A percentile compares a stretch with the other conserved stretches of the same genome.
These are phyloP conservation scores for Zaprionus gabonicus DNA, from an alignment of 1,140 invertebrate genomes.

Conservation along the genomic window DNA sequence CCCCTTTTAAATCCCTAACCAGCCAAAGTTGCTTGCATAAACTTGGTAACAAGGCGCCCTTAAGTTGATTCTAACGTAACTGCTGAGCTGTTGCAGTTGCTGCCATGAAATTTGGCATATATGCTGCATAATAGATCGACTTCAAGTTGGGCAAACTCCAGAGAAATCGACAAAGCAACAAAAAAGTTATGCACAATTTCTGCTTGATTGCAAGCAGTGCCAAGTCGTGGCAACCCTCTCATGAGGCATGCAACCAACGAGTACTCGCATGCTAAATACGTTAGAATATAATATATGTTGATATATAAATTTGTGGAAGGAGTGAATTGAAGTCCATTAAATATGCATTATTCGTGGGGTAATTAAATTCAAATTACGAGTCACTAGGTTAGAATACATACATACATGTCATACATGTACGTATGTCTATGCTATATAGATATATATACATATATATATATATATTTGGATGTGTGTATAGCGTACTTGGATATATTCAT, in stretches of 20 bases:
- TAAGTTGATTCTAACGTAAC: not conserved
- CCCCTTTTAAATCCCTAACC: no score
- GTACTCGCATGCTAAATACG: not conserved
- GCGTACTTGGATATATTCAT: slow-evolving; percentile 3
- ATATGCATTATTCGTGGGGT: slow-evolving; percentile 53
- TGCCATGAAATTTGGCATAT: not conserved
- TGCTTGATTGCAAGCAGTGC: not conserved
- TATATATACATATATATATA: slow-evolving; percentile 12
- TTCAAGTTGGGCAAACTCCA: not conserved
- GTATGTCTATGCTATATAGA: not conserved
- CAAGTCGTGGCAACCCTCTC: not conserved
- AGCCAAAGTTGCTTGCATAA: not conserved
- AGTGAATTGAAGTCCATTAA: slow-evolving; percentile 38
- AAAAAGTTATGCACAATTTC: not conserved
- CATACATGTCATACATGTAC: slow-evolving; percentile 26
- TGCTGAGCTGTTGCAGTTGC: not conserved
- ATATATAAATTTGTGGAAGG: not conserved
- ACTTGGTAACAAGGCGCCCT: not conserved
- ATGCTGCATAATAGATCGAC: not conserved
- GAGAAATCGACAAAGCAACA: not conserved
- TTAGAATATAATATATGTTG: not conserved
- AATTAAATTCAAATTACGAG: slow-evolving; percentile 55
- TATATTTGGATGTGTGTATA: not conserved
- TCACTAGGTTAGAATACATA: slow-evolving; percentile 24
- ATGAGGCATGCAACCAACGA: not conserved